phyloP scores from a whole-genome alignment of 1,140 invertebrate species.

The Planococcus citri region DNA sequence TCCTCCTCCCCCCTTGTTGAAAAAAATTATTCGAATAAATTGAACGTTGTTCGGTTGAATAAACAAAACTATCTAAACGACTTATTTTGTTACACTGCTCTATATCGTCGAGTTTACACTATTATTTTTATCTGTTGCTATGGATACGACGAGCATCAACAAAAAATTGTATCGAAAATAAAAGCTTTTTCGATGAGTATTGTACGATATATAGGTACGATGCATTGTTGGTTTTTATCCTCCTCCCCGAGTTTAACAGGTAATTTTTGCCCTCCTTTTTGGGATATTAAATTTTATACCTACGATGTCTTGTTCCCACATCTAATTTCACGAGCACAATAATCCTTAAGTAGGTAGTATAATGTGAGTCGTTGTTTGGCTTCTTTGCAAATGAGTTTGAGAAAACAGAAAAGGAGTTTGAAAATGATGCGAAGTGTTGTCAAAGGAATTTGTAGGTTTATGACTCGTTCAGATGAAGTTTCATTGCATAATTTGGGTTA shows the following conservation, averaged over 20 bases:
- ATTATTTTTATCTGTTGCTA: slow-evolving; percentile 8
- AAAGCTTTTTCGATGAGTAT: background rate
- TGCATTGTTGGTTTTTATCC: background rate
- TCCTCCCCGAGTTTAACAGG: background rate
- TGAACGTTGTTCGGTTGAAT: background rate
- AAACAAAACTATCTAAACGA: slow-evolving; percentile 4
- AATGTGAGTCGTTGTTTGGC: no score
- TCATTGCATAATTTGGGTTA: no score
- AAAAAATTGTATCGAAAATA: background rate
- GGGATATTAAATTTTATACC: background rate
- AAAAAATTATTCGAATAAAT: background rate
- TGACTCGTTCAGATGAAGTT: no score
- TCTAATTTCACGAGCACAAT: no score
- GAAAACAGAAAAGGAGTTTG: no score
- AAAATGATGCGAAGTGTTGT: no score
- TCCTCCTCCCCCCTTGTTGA: no score
- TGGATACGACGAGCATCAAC: background rate
- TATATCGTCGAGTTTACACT: background rate
- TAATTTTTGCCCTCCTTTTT: background rate
- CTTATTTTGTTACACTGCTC: background rate
- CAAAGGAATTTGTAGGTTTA: no score
- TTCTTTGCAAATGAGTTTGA: no score
- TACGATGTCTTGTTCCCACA: background rate
- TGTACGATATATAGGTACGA: no score
- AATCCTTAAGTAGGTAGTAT: no score